Evolutionary conservation across 2,797 vertebrate genomes (phyloP).

Genomic region (Bryconaethiops microstoma): DNA sequence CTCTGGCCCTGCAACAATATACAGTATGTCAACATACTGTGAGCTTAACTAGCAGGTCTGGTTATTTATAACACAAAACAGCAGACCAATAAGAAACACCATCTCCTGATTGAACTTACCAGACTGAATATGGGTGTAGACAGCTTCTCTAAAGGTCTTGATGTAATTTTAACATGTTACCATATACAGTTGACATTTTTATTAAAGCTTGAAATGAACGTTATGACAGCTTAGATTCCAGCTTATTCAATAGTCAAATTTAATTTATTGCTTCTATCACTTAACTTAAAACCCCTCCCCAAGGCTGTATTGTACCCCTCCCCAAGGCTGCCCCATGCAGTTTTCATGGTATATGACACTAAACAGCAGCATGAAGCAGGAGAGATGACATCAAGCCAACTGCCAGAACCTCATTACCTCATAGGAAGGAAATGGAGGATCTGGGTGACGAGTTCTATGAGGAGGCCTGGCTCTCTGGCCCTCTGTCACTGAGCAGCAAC

Average conservation of each 20-base stretch:
- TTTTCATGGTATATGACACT: conserved; percentile 36
- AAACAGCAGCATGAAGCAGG: conserved; percentile 47
- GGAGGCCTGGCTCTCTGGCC: conserved; percentile 49
- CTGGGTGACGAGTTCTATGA: conserved; percentile 43
- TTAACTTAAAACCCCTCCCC: not conserved
- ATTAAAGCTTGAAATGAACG: not conserved
- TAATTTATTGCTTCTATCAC: too few relatives aligned
- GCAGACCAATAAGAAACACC: not conserved
- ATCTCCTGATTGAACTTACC: not conserved
- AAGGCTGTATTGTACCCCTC: not conserved
- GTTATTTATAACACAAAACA: not conserved
- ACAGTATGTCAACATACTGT: not conserved
- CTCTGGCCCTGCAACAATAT: not conserved
- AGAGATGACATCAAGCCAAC: conserved; percentile 61
- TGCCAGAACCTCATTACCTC: conserved; percentile 63
- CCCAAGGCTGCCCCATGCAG: conserved; percentile 6
- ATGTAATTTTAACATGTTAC: not conserved
- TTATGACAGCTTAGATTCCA: not conserved
- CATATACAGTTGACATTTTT: not conserved
- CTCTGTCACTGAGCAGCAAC: conserved; percentile 35
- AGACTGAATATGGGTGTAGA: too few relatives aligned
- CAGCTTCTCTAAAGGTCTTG: too few relatives aligned
- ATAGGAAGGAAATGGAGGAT: conserved; percentile 63
- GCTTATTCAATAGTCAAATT: not conserved
- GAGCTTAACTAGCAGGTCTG: not conserved